Evolutionary conservation across 2,888 invertebrate genomes (phyloP), one percentile per base, ranked within the genome.

Genomic region (Ophioninae sp.): DNA sequence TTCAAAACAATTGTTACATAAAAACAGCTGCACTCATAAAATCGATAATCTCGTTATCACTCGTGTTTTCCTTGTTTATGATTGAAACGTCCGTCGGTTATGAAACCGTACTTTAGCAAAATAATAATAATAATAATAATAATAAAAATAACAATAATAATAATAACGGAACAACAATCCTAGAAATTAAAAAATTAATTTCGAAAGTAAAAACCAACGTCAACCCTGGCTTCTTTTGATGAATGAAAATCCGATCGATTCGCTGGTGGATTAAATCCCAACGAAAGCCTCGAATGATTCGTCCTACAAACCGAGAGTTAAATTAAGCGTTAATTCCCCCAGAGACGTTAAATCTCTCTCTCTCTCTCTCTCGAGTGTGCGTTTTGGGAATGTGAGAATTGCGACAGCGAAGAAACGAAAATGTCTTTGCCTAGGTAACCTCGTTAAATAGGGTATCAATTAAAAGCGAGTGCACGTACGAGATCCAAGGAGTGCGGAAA

Each of bases 401-500:
- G 44, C 44, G 1, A 50, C 5, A 13, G 1, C 13, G 3, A 2
- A 10, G 10, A 50, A 10, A 44, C 23, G 5, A 44, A 68, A 68
- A 68, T 68, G 50, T 7, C 44, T 44, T 23, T 0, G 23, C 17
- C 23, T 44, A 7, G 23, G 7, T 3, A 68, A 68, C 50, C 17
- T 8, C 23, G 23, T 50, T 50, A 30, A 50, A 23, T 68, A 17
- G 23, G 20, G 17, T 68, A 50, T 68, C 2, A 50, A 68, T 50
- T 50, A 68, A 68, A 68, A 30, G 30, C 23, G 50, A 50, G 23
- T 61, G 21, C 44, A n/a, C 61, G 23, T 44, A 61, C 23, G 44
- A 74, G 41, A 50, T 30, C 21, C 21, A 68, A 23, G 30, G 41
- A 62, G 74, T 81, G 57, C 56, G 64, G 69, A 75, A 81, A 76